Conservation (phyloP, 2,797 vertebrate species). For the Echiichthys vipera region DNA sequence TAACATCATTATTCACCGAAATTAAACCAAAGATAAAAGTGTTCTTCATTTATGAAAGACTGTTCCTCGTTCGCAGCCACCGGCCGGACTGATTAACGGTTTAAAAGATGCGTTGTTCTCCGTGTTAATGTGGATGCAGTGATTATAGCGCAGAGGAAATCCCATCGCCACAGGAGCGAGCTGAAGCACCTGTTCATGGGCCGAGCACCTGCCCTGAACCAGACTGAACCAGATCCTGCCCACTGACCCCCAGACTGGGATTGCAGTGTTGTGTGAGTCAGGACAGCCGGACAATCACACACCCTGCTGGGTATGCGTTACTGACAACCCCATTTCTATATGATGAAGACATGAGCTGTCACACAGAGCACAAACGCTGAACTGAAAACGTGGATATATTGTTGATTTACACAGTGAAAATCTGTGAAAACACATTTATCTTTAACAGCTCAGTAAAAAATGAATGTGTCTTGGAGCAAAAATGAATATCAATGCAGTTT, state of each 20-base stretch:
- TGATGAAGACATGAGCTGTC: not conserved
- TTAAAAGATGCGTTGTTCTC: not conserved
- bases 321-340: slow-evolving; percentile 14
- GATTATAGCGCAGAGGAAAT: slow-evolving; percentile 36
- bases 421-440: no score
- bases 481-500: slow-evolving; percentile 15
- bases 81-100: slow-evolving; percentile 28
- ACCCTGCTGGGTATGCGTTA: slow-evolving; percentile 56
- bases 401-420: not conserved
- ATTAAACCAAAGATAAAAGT: slow-evolving; percentile 30
- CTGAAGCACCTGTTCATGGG: slow-evolving; percentile 75
- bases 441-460: no score
- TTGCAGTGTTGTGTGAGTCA: slow-evolving; percentile 60
- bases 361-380: not conserved
- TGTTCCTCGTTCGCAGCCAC: slow-evolving; percentile 32
- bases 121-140: not conserved
- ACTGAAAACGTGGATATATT: not conserved
- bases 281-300: slow-evolving; percentile 58
- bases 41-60: slow-evolving; percentile 21
- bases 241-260: slow-evolving; percentile 59
- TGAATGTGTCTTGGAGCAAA: not conserved
- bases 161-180: slow-evolving; percentile 62
- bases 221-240: slow-evolving; percentile 61
- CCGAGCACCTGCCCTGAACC: slow-evolving; percentile 58
- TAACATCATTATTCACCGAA: slow-evolving; percentile 36